A percentile compares a stretch with the other conserved stretches of the same genome.
Evolutionary conservation across 2,113 vertebrate genomes (phyloP).

Genomic region (Heteronetta atricapilla): DNA sequence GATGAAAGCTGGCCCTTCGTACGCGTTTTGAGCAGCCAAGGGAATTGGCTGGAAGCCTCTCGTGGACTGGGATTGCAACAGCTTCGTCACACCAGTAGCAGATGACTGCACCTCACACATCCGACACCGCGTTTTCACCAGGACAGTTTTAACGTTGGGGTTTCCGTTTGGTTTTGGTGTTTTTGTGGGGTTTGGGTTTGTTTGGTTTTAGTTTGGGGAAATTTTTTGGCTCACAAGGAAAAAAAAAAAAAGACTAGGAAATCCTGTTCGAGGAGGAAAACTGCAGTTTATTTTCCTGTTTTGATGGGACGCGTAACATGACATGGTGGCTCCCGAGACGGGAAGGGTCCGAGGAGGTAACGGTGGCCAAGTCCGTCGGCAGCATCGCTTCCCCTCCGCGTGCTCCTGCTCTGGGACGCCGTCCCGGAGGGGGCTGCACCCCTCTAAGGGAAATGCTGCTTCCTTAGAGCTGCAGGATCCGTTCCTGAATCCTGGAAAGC

Average conservation of each 20-base stretch:
- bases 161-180: background rate
- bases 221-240: background rate
- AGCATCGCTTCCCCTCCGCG: background rate
- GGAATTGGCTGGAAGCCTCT: background rate
- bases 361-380: background rate
- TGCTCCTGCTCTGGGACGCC: background rate
- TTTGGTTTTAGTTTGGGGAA: background rate
- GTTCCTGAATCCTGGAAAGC: background rate
- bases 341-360: background rate
- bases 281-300: fast-evolving
- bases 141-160: background rate
- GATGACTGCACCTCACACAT: background rate
- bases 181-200: background rate
- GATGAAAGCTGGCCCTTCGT: background rate
- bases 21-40: background rate
- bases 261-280: background rate
- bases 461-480: background rate
- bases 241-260: background rate
- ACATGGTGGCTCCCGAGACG: background rate
- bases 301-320: background rate
- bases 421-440: background rate
- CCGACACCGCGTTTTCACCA: fast-evolving
- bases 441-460: background rate
- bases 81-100: background rate
- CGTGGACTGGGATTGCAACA: background rate